Base-by-base conservation (phyloP, 1,140 invertebrate species). In the Heliconius congener region DNA sequence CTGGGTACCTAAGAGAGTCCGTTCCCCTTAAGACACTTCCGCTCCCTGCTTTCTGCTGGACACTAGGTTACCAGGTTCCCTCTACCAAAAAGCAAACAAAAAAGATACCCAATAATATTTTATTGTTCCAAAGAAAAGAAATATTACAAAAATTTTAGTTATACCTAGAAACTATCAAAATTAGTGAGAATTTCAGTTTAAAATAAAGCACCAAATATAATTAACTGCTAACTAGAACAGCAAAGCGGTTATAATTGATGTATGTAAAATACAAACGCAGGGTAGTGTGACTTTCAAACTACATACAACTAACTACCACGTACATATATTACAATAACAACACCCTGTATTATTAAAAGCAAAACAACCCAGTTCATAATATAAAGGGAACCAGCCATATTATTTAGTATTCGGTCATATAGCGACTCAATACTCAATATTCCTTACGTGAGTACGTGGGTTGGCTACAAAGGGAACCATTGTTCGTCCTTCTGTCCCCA, bases 351-450 rank as follows among this genome's bases (percentile, higher is more conserved):
- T 72, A 72, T 72, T 72, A 39, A 72, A n/a, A 39, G 37, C 71
- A 39, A 8, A 66, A 72, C 34, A 39, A 39, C 8, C 34, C 37
- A 42, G 71, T 42, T 13, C 71, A 42, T 42, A 72, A 72, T 72
- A 72, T 72, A 19, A 71, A 19, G 50, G 71, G 16, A 42, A 72
- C 27, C 30, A 71, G 34, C 34, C 3, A 9, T 42, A 72, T 72
- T 72, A 42, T 72, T 72, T 72, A 37, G 71, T 72, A 72, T 72
- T 42, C 37, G 37, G 34, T 1, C 18, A 72, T 42, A 72, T 39
- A 71, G 30, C 71, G 71, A 39, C 71, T 72, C 71, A 72, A 72
- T 72, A 72, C 71, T 72, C 71, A 72, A 42, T 72, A 72, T 72
- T 72, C 34, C 71, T 72, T 72, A 72, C 18, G 71, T 72, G 34